Evolutionary conservation across 1,140 invertebrate species (phyloP).

Genomic region (Drosophila repletoides): DNA sequence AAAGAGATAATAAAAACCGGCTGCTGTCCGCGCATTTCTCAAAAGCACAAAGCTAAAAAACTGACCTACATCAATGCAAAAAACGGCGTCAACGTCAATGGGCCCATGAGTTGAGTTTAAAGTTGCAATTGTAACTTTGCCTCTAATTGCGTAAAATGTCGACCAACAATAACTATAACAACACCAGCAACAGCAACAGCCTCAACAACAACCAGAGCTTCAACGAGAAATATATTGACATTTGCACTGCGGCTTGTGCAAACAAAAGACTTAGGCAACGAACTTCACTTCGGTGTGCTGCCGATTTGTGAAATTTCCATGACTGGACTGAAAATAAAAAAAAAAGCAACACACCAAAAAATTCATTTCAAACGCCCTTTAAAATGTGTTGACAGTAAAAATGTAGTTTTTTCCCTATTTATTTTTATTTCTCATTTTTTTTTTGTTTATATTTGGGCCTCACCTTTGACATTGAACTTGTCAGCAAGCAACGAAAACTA

Average conservation of each 20-base stretch:
- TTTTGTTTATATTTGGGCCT: conserved; percentile 18
- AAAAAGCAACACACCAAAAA: background rate
- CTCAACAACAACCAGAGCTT: conserved; percentile 24
- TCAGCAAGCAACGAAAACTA: conserved; percentile 29
- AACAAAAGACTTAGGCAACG: conserved; percentile 72
- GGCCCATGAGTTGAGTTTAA: conserved; percentile 39
- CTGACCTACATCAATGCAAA: conserved; percentile 77
- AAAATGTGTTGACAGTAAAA: conserved; percentile 4
- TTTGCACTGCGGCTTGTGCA: conserved; percentile 35
- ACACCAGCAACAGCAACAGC: no score
- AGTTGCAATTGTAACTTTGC: conserved; percentile 60
- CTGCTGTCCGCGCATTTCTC: conserved; percentile 48
- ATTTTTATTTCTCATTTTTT: conserved; percentile 14
- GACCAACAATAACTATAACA: conserved; percentile 4
- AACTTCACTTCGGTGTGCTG: conserved; percentile 35
- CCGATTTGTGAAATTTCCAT: conserved; percentile 14
- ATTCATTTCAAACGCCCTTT: conserved; percentile 23
- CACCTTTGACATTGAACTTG: conserved; percentile 79
- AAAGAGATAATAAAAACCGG: conserved; percentile 49
- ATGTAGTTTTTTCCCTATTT: conserved; percentile 6
- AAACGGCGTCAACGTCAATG: conserved; percentile 39
- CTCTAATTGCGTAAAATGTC: conserved; percentile 67
- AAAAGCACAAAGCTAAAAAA: conserved; percentile 62
- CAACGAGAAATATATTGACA: conserved; percentile 55
- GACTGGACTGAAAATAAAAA: conserved; percentile 14